Percentiles rank a stretch among this genome's conserved stretches.
phyloP scores from a whole-genome alignment of 2,113 vertebrate genomes.

The Greenwoodochromis staneri region DNA sequence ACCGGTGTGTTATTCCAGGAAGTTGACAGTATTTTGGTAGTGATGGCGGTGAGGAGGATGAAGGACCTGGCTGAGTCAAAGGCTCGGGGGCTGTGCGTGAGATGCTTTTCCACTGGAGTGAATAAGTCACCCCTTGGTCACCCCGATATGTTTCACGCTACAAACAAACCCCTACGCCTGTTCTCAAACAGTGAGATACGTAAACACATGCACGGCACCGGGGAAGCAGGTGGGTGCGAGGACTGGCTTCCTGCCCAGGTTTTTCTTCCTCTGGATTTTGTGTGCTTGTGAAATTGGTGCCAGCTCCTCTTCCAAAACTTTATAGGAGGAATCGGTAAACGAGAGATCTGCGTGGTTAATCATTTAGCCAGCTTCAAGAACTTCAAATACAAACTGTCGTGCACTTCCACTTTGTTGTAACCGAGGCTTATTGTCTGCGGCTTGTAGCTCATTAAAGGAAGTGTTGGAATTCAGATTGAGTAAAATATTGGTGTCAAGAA shows the following conservation, averaged over 20 bases:
- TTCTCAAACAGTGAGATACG: conserved; percentile 21
- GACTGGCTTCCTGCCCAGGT: conserved; percentile 46
- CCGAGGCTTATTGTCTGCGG: neutral
- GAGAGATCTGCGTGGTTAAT: conserved; percentile 27
- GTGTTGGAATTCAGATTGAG: neutral
- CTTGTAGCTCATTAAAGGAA: neutral
- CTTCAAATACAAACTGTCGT: conserved; percentile 8
- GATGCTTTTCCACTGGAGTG: conserved; percentile 15
- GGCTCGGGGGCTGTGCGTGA: neutral
- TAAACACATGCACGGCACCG: conserved; percentile 16
- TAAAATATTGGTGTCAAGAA: neutral
- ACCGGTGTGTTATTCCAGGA: conserved; percentile 58
- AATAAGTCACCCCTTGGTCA: conserved; percentile 32
- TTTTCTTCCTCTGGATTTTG: conserved; percentile 40
- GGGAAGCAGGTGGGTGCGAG: conserved; percentile 48
- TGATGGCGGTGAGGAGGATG: neutral
- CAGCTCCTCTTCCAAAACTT: conserved; percentile 27
- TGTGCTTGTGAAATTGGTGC: conserved; percentile 52
- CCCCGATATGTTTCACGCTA: conserved; percentile 5
- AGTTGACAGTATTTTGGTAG: conserved; percentile 21
- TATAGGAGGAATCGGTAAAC: conserved; percentile 7
- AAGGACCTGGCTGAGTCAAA: neutral
- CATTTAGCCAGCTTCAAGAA: conserved; percentile 21
- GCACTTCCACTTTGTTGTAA: neutral
- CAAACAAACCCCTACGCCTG: neutral